Conservation (phyloP, 2,797 vertebrate species). For the Acrossocheilus fasciatus region DNA sequence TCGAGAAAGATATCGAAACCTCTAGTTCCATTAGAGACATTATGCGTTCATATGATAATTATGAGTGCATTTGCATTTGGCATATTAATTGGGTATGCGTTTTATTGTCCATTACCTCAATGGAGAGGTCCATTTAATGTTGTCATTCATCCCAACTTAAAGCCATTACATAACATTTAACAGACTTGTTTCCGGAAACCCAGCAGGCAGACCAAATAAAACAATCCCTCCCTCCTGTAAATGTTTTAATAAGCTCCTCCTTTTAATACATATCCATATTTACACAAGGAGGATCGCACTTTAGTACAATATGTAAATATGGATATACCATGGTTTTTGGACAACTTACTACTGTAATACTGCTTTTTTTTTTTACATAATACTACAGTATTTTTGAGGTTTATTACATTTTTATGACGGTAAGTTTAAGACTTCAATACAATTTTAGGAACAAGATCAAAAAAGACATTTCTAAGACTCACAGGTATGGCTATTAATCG, state of each 20-base stretch:
- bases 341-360: neutral
- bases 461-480: too few species aligned
- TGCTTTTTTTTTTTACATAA: neutral
- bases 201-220: neutral
- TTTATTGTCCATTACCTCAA: conserved; percentile 8
- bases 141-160: neutral
- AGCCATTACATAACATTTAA: neutral
- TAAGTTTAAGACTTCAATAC: too few species aligned
- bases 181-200: neutral
- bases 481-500: too few species aligned
- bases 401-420: too few species aligned
- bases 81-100: conserved; percentile 2
- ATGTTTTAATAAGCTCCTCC: neutral
- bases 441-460: too few species aligned
- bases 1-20: neutral
- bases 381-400: neutral
- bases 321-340: neutral
- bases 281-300: neutral
- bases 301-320: neutral
- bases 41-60: neutral
- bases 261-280: neutral
- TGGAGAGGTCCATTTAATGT: conserved; percentile 10
- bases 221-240: neutral
- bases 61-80: neutral
- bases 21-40: conserved; percentile 21